phyloP scores from a whole-genome alignment of 1,140 invertebrate species.

The Danaus melanippus region DNA sequence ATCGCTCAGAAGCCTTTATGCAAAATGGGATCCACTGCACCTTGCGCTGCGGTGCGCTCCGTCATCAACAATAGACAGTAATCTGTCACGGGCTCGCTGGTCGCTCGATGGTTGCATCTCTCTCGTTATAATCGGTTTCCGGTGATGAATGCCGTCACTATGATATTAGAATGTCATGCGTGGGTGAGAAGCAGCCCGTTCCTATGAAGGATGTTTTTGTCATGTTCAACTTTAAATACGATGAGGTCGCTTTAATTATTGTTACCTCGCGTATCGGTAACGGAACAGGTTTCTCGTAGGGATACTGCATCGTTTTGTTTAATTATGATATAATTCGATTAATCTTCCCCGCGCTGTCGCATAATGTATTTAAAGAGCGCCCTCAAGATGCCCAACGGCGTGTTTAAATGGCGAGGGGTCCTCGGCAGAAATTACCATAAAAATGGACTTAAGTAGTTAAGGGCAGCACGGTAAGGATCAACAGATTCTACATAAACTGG shows the following conservation, averaged over 20 bases:
- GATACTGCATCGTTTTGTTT: too few relatives aligned
- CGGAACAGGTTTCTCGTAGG: too few relatives aligned
- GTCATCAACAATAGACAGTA: slow-evolving; percentile 40
- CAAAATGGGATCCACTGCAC: slow-evolving; percentile 64
- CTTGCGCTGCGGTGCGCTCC: slow-evolving; percentile 48
- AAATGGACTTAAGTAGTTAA: slow-evolving; percentile 38
- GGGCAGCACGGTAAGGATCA: slow-evolving; percentile 26
- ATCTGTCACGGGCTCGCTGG: slow-evolving; percentile 37
- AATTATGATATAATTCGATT: too few relatives aligned
- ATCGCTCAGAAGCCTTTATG: slow-evolving; percentile 31
- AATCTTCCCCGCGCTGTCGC: too few relatives aligned
- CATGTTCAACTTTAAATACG: too few relatives aligned
- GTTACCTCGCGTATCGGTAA: too few relatives aligned
- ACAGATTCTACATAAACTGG: slow-evolving; percentile 13
- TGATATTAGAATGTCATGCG: slow-evolving; percentile 57
- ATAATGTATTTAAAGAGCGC: slow-evolving; percentile 9
- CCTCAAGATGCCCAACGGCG: slow-evolving; percentile 23
- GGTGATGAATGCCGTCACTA: slow-evolving; percentile 47
- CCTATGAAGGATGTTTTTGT: too few relatives aligned
- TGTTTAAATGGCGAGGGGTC: slow-evolving; percentile 24
- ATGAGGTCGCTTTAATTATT: too few relatives aligned
- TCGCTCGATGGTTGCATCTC: slow-evolving; percentile 18
- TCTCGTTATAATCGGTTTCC: slow-evolving; percentile 35
- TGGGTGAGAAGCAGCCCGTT: slow-evolving; percentile 30
- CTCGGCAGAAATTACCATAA: slow-evolving; percentile 46